Evolutionary conservation across 2,797 vertebrate genomes (phyloP).

Genomic region (Megaceryle alcyon): DNA sequence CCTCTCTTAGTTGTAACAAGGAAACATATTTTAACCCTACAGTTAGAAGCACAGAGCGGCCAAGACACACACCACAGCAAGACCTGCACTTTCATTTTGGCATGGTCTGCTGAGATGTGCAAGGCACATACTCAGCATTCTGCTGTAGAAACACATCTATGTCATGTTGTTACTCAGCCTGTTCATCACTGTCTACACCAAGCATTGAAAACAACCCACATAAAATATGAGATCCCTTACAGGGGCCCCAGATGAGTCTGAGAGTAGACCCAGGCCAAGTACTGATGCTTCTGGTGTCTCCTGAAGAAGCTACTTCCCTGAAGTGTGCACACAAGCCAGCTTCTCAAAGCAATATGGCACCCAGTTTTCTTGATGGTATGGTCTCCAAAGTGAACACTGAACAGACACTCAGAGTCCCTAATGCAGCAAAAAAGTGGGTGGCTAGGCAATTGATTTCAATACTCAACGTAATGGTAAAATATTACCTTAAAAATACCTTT

Average conservation of each 20-base stretch:
- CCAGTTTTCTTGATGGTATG: accelerated
- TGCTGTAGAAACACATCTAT: background rate
- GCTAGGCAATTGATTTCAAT: background rate
- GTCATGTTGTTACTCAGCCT: background rate
- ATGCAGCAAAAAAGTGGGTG: background rate
- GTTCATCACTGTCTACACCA: accelerated
- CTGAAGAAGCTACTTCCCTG: background rate
- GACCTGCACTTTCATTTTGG: background rate
- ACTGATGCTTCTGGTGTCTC: background rate
- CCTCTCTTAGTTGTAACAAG: background rate
- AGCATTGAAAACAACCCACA: background rate
- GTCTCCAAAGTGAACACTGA: background rate
- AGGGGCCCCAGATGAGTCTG: background rate
- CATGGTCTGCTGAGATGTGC: background rate
- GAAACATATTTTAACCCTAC: background rate
- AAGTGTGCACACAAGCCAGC: accelerated
- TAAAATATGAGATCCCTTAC: accelerated
- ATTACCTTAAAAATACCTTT: background rate
- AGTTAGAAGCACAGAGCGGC: background rate
- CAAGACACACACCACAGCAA: accelerated
- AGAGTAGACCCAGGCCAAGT: background rate
- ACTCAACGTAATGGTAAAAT: background rate
- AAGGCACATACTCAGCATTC: background rate
- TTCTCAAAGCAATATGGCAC: background rate
- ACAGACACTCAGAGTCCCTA: background rate